Conservation (phyloP, 2,113 vertebrate genomes). For the Aramus guarauna region DNA sequence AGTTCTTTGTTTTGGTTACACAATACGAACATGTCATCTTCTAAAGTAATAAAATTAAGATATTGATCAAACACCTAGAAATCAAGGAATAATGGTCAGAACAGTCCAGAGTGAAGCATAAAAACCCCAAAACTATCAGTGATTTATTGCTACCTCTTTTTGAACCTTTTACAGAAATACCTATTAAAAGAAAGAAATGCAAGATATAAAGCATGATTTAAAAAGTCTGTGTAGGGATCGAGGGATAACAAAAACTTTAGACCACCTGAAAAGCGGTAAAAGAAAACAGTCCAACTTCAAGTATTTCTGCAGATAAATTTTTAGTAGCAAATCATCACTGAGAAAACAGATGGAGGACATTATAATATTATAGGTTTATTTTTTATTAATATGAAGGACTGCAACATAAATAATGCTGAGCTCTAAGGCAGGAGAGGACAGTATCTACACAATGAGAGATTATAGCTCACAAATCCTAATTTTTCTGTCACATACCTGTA, state of each 20-base stretch:
- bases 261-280: neutral
- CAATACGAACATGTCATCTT: conserved; percentile 97
- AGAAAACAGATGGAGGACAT: neutral
- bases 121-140: neutral
- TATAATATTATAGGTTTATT: neutral
- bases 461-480: neutral
- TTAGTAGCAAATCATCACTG: neutral
- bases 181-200: neutral
- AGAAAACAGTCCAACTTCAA: neutral
- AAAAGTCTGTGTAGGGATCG: neutral
- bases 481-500: neutral
- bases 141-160: neutral
- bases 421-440: neutral
- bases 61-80: conserved; percentile 97
- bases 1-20: conserved; percentile 97
- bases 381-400: neutral
- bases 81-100: conserved; percentile 7
- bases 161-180: neutral
- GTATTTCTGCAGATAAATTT: neutral
- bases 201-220: neutral
- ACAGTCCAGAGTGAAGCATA: neutral
- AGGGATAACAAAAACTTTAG: neutral
- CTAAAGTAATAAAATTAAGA: conserved; percentile 98
- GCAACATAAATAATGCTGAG: neutral
- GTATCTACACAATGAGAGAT: neutral